Evolutionary conservation across 2,113 vertebrate species (phyloP), one percentile per base, ranked within the genome.

Genomic region (Channa maculata): DNA sequence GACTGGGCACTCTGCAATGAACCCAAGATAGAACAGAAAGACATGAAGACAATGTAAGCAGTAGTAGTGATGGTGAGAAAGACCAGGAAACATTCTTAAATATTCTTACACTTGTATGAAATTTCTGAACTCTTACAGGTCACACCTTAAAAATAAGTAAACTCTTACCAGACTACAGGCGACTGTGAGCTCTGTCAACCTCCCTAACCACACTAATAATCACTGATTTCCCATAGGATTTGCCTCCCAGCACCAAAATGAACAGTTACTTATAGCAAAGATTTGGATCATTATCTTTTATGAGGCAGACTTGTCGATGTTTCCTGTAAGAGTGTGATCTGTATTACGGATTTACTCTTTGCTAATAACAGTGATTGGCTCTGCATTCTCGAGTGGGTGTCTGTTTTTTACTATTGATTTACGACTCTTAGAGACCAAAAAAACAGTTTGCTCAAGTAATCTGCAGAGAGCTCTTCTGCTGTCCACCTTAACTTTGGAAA

Each of bases 351-450:
- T 79, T 79, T 53, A 46, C 50, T 67, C 75, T 71, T 58, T 77
- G 65, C 71, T 86, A 85, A 90, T 89, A 86, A 85, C 69, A 76
- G 75, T 71, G 80, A 89, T 88, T 87, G 84, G 82, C 68, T 65
- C 71, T 69, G 76, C 71, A 62, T 68, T 3, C 13, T 79, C 52
- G 81, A 82, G 70, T 80, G 75, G 70, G 68, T 72, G 79, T 84
- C 69, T 71, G 65, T 80, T 83, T 82, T 79, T 70, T 77, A 37
- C 53, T 75, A 80, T 61, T 53, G 80, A 86, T 71, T 81, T 73
- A 48, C 57, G 15, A 0, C 55, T 59, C 57, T 51, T 39, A 53
- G 58, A 64, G 52, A 61, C 45, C 33, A n/a, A 49, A 8, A 11
- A 49, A 69, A 50, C 52, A 68, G 75, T 87, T 78, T 75, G 52